Conservation (phyloP, 1,140 invertebrate species). For the Colletes gigas region DNA sequence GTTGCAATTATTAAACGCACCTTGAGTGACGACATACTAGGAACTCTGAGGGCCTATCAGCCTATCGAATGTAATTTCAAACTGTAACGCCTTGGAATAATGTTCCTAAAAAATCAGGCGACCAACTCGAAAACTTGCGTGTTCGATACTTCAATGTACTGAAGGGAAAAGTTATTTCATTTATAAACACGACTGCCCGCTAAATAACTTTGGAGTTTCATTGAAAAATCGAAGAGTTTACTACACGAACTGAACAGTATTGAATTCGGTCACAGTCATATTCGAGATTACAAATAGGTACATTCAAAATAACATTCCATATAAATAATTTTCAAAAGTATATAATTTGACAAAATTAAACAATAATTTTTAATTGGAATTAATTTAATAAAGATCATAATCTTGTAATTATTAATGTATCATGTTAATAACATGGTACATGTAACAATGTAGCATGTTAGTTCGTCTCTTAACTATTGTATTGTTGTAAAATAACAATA, state of each 20-base stretch:
- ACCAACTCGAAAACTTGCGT: slow-evolving; percentile 28
- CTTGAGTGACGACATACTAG: slow-evolving; percentile 31
- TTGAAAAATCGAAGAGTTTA: slow-evolving; percentile 14
- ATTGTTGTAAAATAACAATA: not conserved
- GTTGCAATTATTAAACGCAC: slow-evolving; percentile 12
- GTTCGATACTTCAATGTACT: not conserved
- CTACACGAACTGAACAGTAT: not conserved
- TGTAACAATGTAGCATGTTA: not conserved
- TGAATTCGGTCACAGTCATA: not conserved
- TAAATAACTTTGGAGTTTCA: slow-evolving; percentile 18
- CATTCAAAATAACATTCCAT: not conserved
- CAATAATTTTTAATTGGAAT: not conserved
- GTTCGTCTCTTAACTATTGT: not conserved
- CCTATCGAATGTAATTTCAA: slow-evolving; percentile 28
- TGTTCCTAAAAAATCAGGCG: slow-evolving; percentile 42
- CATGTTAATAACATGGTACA: too few relatives aligned
- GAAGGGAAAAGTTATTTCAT: not conserved
- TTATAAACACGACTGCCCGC: slow-evolving; percentile 30
- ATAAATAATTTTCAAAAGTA: not conserved
- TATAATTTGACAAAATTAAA: not conserved
- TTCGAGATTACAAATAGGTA: not conserved
- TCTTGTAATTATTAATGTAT: not conserved
- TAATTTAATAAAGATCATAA: not conserved
- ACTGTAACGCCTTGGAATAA: slow-evolving; percentile 1
- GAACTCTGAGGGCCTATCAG: slow-evolving; percentile 19